These are phyloP conservation scores for Lycophotia porphyrea DNA, from an alignment of 2,888 invertebrate genomes.

Conservation along the genomic window DNA sequence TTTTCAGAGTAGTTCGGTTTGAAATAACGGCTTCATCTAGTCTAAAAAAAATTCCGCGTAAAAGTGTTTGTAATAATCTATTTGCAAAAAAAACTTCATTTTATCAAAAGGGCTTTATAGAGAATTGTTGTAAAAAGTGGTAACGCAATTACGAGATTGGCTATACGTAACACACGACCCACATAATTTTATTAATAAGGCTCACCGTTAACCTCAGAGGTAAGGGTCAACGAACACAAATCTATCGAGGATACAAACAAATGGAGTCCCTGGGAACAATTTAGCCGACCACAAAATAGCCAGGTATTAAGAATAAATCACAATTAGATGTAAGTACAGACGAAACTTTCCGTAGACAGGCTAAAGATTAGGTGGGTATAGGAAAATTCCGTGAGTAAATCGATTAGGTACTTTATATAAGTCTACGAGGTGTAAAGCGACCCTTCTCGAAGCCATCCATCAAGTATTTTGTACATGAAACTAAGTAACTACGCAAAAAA, in stretches of 20 bases:
- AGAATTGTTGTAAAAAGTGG: background rate
- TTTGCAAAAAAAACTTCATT: too few species aligned
- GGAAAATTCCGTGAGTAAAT: constrained; percentile 10
- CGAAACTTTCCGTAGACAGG: constrained; percentile 25
- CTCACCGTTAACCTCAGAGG: constrained; percentile 40
- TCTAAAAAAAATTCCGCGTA: too few species aligned
- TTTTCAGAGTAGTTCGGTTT: too few species aligned
- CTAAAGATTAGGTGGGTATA: background rate
- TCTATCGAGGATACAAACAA: constrained; percentile 47
- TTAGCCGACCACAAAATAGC: constrained; percentile 29
- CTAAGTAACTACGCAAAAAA: too few species aligned
- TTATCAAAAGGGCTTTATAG: background rate
- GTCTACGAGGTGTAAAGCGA: too few species aligned
- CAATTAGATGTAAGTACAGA: constrained; percentile 35
- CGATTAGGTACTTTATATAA: background rate
- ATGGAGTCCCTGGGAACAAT: constrained; percentile 47
- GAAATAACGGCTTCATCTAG: too few species aligned
- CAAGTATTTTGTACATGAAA: too few species aligned
- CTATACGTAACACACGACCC: constrained; percentile 27
- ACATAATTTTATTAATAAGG: constrained; percentile 67
- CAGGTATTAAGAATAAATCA: constrained; percentile 48
- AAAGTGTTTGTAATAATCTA: too few species aligned
- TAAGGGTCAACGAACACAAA: constrained; percentile 55
- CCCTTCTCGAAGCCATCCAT: too few species aligned
- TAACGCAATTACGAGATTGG: background rate